Conservation (phyloP, 2,113 vertebrate species). For the Anguilla japonica region DNA sequence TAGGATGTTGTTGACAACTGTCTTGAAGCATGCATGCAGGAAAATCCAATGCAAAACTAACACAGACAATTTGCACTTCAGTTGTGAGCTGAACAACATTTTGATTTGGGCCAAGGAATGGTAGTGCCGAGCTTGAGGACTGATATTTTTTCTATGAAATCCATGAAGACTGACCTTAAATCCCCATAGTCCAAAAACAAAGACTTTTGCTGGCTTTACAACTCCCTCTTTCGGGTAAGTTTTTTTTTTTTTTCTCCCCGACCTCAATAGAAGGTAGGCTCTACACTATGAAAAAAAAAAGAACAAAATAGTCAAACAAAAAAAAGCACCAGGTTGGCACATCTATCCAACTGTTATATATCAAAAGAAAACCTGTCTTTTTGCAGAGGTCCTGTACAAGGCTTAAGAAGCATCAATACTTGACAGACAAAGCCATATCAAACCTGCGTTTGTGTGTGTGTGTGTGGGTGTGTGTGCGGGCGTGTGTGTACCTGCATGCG, state of each 20-base stretch:
- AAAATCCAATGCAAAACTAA: not conserved
- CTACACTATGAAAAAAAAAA: not conserved
- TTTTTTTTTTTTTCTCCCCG: not conserved
- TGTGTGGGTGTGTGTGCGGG: too few species aligned
- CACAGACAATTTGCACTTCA: not conserved
- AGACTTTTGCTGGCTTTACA: not conserved
- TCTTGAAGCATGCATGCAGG: not conserved
- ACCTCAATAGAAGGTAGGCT: not conserved
- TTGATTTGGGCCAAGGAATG: not conserved
- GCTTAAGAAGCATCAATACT: too few species aligned
- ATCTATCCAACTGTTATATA: too few species aligned
- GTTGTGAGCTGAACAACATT: not conserved
- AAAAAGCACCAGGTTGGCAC: too few species aligned
- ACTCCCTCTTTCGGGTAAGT: too few species aligned
- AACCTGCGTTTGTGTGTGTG: too few species aligned
- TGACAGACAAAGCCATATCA: too few species aligned
- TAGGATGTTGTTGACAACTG: not conserved
- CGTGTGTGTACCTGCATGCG: too few species aligned
- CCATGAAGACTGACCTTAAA: not conserved
- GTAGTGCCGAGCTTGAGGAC: not conserved
- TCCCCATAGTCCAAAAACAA: not conserved
- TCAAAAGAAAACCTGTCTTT: too few species aligned
- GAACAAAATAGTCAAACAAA: not conserved
- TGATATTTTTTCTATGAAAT: not conserved
- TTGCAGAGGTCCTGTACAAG: too few species aligned